Conservation (phyloP, 2,797 vertebrate species). For the Neosalanx taihuensis region DNA sequence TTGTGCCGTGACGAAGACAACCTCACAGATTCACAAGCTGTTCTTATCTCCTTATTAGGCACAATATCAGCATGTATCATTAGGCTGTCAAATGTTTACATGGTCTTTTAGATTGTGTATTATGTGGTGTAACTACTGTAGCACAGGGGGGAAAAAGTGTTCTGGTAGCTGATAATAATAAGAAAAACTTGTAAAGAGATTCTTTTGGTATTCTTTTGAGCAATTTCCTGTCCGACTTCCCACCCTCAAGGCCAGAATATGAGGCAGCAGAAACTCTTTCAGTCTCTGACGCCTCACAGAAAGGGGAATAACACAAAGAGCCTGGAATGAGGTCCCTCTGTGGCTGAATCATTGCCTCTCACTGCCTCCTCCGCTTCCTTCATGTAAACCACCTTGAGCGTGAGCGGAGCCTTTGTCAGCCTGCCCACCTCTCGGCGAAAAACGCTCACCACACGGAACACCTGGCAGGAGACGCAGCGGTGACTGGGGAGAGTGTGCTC, state of each 20-base stretch:
- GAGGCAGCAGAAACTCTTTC: not conserved
- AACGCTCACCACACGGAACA: slow-evolving; percentile 31
- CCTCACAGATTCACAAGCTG: slow-evolving; percentile 21
- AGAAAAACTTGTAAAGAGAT: not conserved
- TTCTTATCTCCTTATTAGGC: slow-evolving; percentile 7
- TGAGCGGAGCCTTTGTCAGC: slow-evolving; percentile 30
- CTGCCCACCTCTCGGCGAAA: slow-evolving; percentile 29
- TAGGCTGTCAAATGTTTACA: not conserved
- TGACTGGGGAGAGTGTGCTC: too few relatives aligned
- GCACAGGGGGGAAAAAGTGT: not conserved
- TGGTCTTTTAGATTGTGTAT: not conserved
- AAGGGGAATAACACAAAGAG: slow-evolving; percentile 4
- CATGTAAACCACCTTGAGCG: slow-evolving; percentile 13
- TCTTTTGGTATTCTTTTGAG: not conserved
- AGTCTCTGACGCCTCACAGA: not conserved
- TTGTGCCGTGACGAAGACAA: slow-evolving; percentile 39
- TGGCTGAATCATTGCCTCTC: not conserved
- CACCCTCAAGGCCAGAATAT: not conserved
- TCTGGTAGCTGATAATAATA: not conserved
- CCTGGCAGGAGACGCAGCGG: slow-evolving; percentile 8
- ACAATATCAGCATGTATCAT: not conserved
- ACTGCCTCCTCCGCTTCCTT: not conserved
- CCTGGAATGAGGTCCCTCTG: not conserved
- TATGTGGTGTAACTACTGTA: not conserved
- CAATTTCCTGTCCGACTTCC: not conserved